Base-by-base conservation (phyloP, 1,140 invertebrate genomes). In the Brachionus angularis region DNA sequence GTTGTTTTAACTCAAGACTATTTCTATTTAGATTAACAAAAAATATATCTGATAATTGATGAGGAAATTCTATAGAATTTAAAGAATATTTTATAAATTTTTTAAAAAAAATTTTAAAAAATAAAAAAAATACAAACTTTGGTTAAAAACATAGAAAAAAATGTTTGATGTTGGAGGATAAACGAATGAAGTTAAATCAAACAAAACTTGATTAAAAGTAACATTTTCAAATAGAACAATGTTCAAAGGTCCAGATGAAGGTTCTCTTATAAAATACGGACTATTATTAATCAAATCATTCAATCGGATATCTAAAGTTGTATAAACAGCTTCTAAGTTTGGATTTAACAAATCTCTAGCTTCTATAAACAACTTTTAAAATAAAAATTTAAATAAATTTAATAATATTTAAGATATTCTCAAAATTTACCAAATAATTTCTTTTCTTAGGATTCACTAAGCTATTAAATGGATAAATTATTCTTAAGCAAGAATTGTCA, bases 381-480 rank as follows among this genome's bases (percentile, higher is more conserved):
- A 33, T 21, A 27, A 67, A 34, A 25, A 16, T 67, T 1, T 67
- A 0, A 47, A 29, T 8, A 21, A n/a, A 34, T 46, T 8, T 21
- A n/a, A 14, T 18, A 33, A 29, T 25, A 44, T 31, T 29, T 5
- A 14, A 21, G 21, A 0, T 2, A 1, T n/a, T 27, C 10, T 16
- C 39, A 34, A 34, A 29, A 31, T 18, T 44, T 67, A 67, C 62
- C 31, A 67, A 47, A 16, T 47, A 67, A 31, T 18, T 67, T 31
- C 18, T 29, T 36, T 67, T 50, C 10, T 47, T n/a, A 10, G 27
- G 27, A 34, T 67, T 16, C 21, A 67, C 21, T 21, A 27, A n/a
- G 23, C 47, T 21, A 12, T 29, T n/a, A 67, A 67, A 67, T 16
- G 62, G 62, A 27, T 47, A 67, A 18, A 18, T 47, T 12, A 67